Percentiles rank a stretch among this genome's conserved stretches.
phyloP scores from a whole-genome alignment of 2,113 vertebrate genomes.

The Ramphastos sulfuratus region DNA sequence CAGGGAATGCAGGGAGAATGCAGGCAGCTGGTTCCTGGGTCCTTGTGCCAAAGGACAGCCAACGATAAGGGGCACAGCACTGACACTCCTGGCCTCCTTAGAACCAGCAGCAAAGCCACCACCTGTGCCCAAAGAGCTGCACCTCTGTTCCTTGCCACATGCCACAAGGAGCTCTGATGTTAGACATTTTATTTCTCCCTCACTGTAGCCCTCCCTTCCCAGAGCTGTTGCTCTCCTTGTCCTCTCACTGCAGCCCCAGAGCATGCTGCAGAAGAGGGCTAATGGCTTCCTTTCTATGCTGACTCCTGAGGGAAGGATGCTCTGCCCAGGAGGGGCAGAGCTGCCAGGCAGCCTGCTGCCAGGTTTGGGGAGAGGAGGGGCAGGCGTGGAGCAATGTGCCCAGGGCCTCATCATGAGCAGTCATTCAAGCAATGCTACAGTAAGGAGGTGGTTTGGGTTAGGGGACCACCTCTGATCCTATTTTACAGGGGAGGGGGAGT shows the following conservation, averaged over 20 bases:
- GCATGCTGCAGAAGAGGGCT: background rate
- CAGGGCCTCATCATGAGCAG: background rate
- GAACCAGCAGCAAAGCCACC: accelerated
- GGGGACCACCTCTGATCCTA: background rate
- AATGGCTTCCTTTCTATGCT: background rate
- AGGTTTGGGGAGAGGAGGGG: background rate
- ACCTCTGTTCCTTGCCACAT: background rate
- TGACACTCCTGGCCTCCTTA: background rate
- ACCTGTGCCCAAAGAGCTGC: background rate
- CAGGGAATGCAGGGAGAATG: background rate
- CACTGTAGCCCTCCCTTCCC: background rate
- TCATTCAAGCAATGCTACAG: background rate
- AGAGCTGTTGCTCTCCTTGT: background rate
- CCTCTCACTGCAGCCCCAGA: background rate
- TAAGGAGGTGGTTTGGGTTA: background rate
- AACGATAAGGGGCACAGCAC: accelerated
- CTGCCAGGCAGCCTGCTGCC: background rate
- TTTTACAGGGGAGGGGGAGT: background rate
- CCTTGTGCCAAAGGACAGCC: background rate
- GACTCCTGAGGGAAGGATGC: background rate
- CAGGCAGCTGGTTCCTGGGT: background rate
- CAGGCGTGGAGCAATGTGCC: accelerated
- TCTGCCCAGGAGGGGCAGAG: background rate
- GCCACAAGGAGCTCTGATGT: background rate
- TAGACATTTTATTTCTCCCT: slow-evolving; percentile 44